Evolutionary conservation across 2,797 vertebrate genomes (phyloP).

Genomic region (Microctenopoma steveboyesi): DNA sequence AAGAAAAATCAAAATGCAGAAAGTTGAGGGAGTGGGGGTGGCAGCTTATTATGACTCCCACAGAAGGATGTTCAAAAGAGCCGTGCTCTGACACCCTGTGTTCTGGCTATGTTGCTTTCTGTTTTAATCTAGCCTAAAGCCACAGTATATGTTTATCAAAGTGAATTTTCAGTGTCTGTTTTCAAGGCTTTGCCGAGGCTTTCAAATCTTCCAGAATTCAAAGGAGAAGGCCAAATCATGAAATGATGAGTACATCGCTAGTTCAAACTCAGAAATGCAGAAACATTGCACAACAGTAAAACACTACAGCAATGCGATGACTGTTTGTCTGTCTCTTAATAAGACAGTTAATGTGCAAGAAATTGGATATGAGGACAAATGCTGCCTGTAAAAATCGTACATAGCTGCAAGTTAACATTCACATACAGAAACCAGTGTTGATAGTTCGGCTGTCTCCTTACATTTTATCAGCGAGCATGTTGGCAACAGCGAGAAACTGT

Average conservation of each 20-base stretch:
- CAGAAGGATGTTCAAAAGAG: conserved; percentile 75
- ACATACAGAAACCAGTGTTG: conserved; percentile 3
- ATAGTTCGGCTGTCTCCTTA: too few species aligned
- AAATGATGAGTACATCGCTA: conserved; percentile 60
- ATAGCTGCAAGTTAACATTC: conserved; percentile 6
- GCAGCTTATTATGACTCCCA: conserved; percentile 67
- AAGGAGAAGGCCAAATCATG: conserved; percentile 63
- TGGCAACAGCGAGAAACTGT: too few species aligned
- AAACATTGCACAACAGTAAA: conserved; percentile 41
- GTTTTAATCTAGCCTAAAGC: conserved; percentile 81
- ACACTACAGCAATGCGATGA: conserved; percentile 23
- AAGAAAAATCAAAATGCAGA: conserved; percentile 58
- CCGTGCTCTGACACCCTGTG: conserved; percentile 54
- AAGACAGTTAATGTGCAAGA: conserved; percentile 23
- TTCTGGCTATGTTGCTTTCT: conserved; percentile 64
- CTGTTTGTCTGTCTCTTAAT: conserved; percentile 40
- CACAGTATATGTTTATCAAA: conserved; percentile 80
- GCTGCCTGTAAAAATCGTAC: conserved; percentile 3
- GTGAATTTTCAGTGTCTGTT: conserved; percentile 75
- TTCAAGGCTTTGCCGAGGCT: conserved; percentile 67
- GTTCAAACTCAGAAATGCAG: conserved; percentile 33
- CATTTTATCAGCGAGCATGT: too few species aligned
- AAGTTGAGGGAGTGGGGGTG: conserved; percentile 56
- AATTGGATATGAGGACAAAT: conserved; percentile 34
- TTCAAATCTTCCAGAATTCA: conserved; percentile 74